Base-by-base conservation (phyloP, 2,113 vertebrate genomes). In the Gorsachius goisagi region DNA sequence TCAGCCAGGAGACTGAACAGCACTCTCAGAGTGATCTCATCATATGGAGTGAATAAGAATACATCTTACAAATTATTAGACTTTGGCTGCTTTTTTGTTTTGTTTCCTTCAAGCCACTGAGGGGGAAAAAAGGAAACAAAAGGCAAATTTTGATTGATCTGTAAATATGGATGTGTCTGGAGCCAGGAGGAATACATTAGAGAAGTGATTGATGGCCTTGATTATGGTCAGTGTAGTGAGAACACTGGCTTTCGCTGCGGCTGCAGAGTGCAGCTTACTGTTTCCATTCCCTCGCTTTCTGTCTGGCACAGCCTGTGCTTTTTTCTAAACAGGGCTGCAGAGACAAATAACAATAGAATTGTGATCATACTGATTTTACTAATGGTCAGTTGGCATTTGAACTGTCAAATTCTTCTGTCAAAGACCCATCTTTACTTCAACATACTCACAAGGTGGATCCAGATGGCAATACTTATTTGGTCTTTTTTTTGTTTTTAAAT, bases 61-160 rank as follows among this genome's bases (percentile, higher is more conserved):
- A 72, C 4, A 32, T 66, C 18, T 66, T 58, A 63, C 17, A 66
- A 86, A 53, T 67, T 30, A 66, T 52, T 56, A 72, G 49, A 47
- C 32, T 74, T 74, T 76, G 45, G 27, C 28, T 62, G 45, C 9
- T 66, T 60, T 72, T 82, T 45, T 72, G 44, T 60, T 88, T 88
- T 76, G 9, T 95, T 92, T 93, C 59, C 52, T 80, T 69, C 50
- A 73, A 77, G 30, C 8, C 30, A 53, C 35, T 3, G 3, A 74
- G 16, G 8, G 11, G 14, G 33, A 19, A 58, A 41, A 74, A 87
- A 33, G 6, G 52, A 89, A 93, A 93, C 44, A 78, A 91, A 91
- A 82, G 89, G 30, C 52, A 90, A 22, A 59, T 89, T 96, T 93
- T 96, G 73, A 93, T 39, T 80, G 89, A 79, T 81, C 37, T 68